A percentile compares a stretch with the other conserved stretches of the same genome.
These are phyloP conservation scores for Eilema griseolum DNA, from an alignment of 2,888 invertebrate species.

Conservation along the genomic window DNA sequence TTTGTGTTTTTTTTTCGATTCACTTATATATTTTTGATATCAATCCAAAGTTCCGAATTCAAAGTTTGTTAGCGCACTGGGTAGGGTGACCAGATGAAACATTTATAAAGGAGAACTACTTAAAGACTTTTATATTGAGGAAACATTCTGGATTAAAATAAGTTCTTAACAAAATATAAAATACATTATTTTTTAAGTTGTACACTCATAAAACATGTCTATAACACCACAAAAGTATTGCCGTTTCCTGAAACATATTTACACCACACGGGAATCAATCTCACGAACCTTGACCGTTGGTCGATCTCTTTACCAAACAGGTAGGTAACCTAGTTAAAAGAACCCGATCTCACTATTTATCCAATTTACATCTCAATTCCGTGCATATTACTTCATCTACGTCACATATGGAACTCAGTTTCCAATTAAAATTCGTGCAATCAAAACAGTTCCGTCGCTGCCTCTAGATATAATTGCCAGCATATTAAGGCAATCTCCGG, in stretches of 20 bases:
- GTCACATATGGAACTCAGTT: background rate
- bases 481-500: constrained; percentile 61
- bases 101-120: background rate
- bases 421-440: constrained; percentile 22
- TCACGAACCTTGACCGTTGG: background rate
- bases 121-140: background rate
- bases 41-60: background rate
- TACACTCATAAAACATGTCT: background rate
- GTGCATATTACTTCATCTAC: constrained; percentile 6
- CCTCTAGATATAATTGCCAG: constrained; percentile 41
- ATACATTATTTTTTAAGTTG: background rate
- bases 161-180: background rate
- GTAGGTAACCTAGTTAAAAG: background rate
- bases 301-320: background rate
- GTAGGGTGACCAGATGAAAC: background rate
- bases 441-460: constrained; percentile 38
- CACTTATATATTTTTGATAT: background rate
- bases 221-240: background rate
- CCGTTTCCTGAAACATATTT: no score
- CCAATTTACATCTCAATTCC: background rate
- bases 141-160: no score
- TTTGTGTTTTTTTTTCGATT: constrained; percentile 6
- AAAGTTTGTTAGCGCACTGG: background rate
- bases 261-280: no score
- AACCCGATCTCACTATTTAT: background rate